Conservation (phyloP, 1,140 invertebrate species). For the Trichogramma pretiosum region DNA sequence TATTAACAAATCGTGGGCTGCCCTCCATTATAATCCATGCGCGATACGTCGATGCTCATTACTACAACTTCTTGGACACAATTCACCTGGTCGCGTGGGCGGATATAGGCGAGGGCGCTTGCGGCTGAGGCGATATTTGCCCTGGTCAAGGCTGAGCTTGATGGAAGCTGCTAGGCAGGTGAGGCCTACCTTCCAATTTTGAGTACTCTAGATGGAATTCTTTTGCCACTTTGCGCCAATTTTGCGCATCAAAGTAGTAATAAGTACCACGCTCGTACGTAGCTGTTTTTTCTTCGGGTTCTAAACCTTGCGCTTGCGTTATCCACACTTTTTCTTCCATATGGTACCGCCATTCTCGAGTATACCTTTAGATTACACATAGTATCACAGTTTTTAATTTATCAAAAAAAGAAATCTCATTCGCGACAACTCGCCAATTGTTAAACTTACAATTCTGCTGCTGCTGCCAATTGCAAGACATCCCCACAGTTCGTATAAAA, state of each 20-base stretch:
- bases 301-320: constrained; percentile 88
- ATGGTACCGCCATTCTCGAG: constrained; percentile 97
- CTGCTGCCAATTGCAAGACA: constrained; percentile 91
- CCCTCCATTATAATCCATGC: too few species aligned
- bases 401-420: background rate
- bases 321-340: constrained; percentile 99
- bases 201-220: constrained; percentile 96
- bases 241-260: constrained; percentile 96
- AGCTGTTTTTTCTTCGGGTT: constrained; percentile 84
- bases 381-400: background rate
- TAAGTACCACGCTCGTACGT: constrained; percentile 97
- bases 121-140: constrained; percentile 8
- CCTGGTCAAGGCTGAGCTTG: constrained; percentile 45
- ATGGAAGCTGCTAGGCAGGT: constrained; percentile 42
- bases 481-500: constrained; percentile 99
- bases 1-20: too few species aligned
- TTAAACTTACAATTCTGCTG: constrained; percentile 84
- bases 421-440: background rate
- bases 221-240: constrained; percentile 92
- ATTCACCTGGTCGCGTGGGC: constrained; percentile 6
- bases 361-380: constrained; percentile 59
- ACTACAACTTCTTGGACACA: too few species aligned
- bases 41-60: too few species aligned
- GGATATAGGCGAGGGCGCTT: background rate
- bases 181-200: constrained; percentile 86